Base-by-base conservation (phyloP, 2,888 invertebrate genomes). In the Rhagonycha lutea region DNA sequence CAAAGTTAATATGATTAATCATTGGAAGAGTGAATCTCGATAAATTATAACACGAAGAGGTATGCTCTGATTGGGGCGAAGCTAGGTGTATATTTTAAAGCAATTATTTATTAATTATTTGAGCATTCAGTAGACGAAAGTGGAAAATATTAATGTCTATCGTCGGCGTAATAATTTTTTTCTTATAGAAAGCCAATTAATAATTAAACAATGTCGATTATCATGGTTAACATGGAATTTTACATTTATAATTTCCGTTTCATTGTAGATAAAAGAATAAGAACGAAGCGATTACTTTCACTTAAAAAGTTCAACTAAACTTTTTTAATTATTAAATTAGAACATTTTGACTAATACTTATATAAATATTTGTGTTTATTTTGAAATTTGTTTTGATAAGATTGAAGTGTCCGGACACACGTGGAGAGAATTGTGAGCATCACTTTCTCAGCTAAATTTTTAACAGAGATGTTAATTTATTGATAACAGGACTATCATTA, bases 221-320 rank as follows among this genome's bases (percentile, higher is more conserved):
- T 47, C 47, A 47, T 47, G 47, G 47, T 7, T 47, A 12, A 61
- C 60, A 70, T 29, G 18, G 68, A 28, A 32, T 26, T 68, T 68
- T 68, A 32, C 18, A 29, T n/a, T n/a, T 29, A 14, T 18, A 68
- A 29, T 68, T 68, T 68, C 68, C 68, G 68, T 29, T 68, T 68
- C 26, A 28, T 68, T 68, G 29, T 68, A 68, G 14, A 29, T 32
- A 47, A 47, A 47, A 47, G n/a, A 47, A 47, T 47, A 47, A 47
- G 47, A 47, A 47, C 47, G 47, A 47, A 47, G 47, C 8, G 47
- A 47, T 47, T 47, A 47, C 47, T 47, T 47, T 47, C 47, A 47
- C 47, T 47, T n/a, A 47, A 47, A 47, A n/a, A 47, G 47, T 47
- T 47, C 47, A 47, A 47, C n/a, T n/a, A 7, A n/a, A 47, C 47